Percentiles rank a stretch among this genome's conserved stretches.
phyloP scores from a whole-genome alignment of 2,797 vertebrate species.

The Phylloscopus collybita region DNA sequence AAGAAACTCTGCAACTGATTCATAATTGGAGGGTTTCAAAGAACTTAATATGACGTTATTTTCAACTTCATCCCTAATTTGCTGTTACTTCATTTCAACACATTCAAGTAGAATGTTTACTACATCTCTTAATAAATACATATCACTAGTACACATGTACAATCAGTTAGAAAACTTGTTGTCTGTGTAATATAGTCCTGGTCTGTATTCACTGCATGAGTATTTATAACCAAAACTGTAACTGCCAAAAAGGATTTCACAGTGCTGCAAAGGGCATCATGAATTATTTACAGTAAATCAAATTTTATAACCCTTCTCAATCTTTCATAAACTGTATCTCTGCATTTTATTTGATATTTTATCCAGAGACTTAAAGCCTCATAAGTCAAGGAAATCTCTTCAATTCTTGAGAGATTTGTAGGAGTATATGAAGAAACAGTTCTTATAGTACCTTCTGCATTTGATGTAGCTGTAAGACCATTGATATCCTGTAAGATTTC shows the following conservation, averaged over 20 bases:
- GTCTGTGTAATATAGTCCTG: not conserved
- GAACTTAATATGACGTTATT: not conserved
- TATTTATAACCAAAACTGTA: slow-evolving; percentile 46
- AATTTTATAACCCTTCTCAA: slow-evolving; percentile 62
- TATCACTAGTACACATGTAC: not conserved
- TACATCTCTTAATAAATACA: not conserved
- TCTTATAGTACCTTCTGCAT: not conserved
- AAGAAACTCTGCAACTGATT: not conserved
- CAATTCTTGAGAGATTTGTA: slow-evolving; percentile 58
- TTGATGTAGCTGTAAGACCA: not conserved
- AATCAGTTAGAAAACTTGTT: not conserved
- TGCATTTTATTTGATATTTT: slow-evolving; percentile 60
- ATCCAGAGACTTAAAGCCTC: slow-evolving; percentile 41
- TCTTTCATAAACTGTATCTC: slow-evolving; percentile 61
- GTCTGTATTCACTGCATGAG: slow-evolving; percentile 10
- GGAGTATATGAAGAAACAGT: slow-evolving; percentile 16
- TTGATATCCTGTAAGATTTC: not conserved
- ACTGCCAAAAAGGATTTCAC: slow-evolving; percentile 12
- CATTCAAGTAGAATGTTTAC: not conserved
- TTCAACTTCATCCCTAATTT: not conserved
- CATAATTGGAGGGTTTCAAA: not conserved
- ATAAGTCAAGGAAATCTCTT: slow-evolving; percentile 44
- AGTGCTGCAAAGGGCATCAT: slow-evolving; percentile 23
- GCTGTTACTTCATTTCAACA: not conserved
- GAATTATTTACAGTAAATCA: slow-evolving; percentile 70